Percentiles rank a stretch among this genome's conserved stretches.
phyloP scores from a whole-genome alignment of 1,140 invertebrate genomes.

The Ooceraea biroi region DNA sequence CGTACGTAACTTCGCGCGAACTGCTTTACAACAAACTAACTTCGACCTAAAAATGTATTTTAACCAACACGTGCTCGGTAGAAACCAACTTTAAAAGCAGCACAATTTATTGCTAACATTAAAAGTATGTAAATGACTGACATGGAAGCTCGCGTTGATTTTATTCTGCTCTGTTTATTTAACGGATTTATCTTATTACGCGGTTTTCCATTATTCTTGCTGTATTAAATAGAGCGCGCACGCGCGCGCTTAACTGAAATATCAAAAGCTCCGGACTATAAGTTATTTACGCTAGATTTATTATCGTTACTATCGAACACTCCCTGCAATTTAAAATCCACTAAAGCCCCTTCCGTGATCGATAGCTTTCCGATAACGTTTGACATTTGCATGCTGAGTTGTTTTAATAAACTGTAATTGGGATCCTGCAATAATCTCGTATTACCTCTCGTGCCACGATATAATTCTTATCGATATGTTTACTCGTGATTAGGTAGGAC shows the following conservation, averaged over 20 bases:
- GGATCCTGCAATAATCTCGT: conserved; percentile 25
- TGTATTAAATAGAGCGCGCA: background rate
- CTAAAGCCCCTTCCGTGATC: conserved; percentile 20
- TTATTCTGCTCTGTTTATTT: conserved; percentile 15
- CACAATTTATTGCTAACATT: conserved; percentile 8
- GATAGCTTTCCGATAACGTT: conserved; percentile 50
- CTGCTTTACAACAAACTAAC: conserved; percentile 5
- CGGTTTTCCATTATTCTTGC: background rate
- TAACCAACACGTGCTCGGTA: background rate
- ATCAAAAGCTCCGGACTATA: conserved; percentile 3
- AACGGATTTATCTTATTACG: conserved; percentile 39
- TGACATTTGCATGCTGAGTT: conserved; percentile 46
- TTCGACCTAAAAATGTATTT: conserved; percentile 20
- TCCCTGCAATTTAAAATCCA: conserved; percentile 42
- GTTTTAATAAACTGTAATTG: conserved; percentile 54
- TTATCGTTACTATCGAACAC: conserved; percentile 29
- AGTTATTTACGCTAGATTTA: conserved; percentile 47
- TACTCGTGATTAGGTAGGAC: conserved; percentile 13
- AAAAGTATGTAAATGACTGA: background rate
- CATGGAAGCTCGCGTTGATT: background rate
- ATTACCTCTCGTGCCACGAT: background rate
- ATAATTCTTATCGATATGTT: conserved; percentile 39
- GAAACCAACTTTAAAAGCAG: background rate
- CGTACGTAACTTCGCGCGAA: background rate
- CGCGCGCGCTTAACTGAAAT: conserved; percentile 21